phyloP scores from a whole-genome alignment of 2,797 vertebrate genomes.

The Lagodon rhomboides region DNA sequence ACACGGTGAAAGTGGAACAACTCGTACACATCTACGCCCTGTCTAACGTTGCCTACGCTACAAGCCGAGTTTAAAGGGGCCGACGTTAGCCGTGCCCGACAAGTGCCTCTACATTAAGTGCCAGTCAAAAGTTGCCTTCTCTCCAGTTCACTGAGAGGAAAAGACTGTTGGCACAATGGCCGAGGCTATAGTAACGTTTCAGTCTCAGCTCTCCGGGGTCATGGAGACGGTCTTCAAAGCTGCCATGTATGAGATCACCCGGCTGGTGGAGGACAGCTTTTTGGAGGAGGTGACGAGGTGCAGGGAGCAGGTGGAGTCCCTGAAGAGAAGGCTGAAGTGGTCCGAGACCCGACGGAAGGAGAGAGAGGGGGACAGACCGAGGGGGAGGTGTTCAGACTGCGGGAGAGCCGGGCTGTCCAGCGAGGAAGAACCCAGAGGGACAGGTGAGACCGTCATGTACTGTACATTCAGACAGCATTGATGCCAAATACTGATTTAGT shows the following conservation, averaged over 20 bases:
- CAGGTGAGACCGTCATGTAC: conserved; percentile 55
- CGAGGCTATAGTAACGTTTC: conserved; percentile 81
- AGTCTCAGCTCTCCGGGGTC: conserved; percentile 86
- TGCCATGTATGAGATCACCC: conserved; percentile 87
- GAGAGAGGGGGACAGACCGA: conserved; percentile 49
- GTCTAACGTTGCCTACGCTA: neutral
- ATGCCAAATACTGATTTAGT: neutral
- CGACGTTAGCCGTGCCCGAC: neutral
- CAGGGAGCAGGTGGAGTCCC: conserved; percentile 83
- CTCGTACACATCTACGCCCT: fast-evolving
- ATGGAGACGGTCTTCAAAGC: conserved; percentile 89
- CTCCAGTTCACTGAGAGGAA: neutral
- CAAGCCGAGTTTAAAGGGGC: neutral
- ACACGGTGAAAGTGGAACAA: neutral
- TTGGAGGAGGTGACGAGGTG: conserved; percentile 83
- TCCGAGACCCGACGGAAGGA: conserved; percentile 79
- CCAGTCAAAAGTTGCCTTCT: neutral
- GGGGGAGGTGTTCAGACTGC: conserved; percentile 73
- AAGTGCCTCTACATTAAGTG: neutral
- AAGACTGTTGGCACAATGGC: conserved; percentile 69
- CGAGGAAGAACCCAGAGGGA: conserved; percentile 33
- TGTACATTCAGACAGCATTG: too few relatives aligned
- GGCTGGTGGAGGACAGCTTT: conserved; percentile 87
- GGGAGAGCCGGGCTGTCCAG: conserved; percentile 55
- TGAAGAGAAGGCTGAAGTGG: conserved; percentile 83